Conservation (phyloP, 2,888 invertebrate species). For the Ennomos erosarius region DNA sequence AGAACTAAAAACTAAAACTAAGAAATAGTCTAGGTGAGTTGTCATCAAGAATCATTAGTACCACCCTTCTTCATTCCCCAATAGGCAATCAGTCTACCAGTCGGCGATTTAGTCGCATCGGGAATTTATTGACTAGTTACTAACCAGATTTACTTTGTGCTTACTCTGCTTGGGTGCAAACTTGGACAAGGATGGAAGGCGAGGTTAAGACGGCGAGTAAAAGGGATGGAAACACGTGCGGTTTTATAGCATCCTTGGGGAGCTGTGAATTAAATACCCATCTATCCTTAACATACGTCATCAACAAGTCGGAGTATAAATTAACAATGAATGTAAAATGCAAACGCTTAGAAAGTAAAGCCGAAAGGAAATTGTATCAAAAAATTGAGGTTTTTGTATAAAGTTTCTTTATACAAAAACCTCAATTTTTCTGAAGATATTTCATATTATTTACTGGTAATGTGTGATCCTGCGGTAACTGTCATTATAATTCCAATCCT, state of each 20-base stretch:
- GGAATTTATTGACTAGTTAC: conserved; percentile 62
- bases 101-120: conserved; percentile 57
- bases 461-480: too few relatives aligned
- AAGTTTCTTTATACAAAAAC: too few relatives aligned
- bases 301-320: too few relatives aligned
- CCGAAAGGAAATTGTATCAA: too few relatives aligned
- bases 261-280: not conserved
- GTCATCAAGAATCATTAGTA: conserved; percentile 44
- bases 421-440: too few relatives aligned
- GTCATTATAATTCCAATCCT: too few relatives aligned
- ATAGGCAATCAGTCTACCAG: conserved; percentile 59
- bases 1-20: too few relatives aligned
- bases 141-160: conserved; percentile 64
- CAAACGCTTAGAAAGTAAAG: too few relatives aligned
- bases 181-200: conserved; percentile 36
- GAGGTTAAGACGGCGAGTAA: conserved; percentile 6
- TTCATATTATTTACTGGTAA: too few relatives aligned
- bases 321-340: too few relatives aligned
- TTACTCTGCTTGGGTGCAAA: conserved; percentile 48
- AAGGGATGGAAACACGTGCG: conserved; percentile 8
- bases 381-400: too few relatives aligned
- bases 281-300: too few relatives aligned
- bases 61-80: conserved; percentile 38
- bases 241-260: conserved; percentile 4
- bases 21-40: not conserved